Evolutionary conservation across 2,888 invertebrate species (phyloP), one percentile per base, ranked within the genome.

Genomic region (Lasioglossum villosulum): DNA sequence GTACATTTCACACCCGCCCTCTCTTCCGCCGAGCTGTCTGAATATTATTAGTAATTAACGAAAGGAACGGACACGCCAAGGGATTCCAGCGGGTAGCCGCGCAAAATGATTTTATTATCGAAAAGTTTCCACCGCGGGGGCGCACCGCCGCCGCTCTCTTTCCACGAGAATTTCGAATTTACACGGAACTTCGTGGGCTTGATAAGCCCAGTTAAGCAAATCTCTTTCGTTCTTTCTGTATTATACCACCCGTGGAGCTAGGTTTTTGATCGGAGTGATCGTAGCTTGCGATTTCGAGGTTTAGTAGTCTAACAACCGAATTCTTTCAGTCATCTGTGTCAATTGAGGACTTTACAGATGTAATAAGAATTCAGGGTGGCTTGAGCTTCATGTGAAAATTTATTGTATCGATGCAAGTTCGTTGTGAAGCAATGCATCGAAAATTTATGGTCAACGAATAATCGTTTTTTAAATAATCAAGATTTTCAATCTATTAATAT

Each of bases 1-100:
- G 86, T 87, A 87, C 80, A 80, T 85, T 82, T 88, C 80, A 72
- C 82, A 48, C 78, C 80, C 72, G 23, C 73, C 80, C 74, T 75
- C 34, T 16, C 16, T 34, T 4, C 48, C 45, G 39, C 82, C 37
- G 75, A 42, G 74, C 75, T 82, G 92, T 92, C 94, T 94, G 95
- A 95, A 95, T 95, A 94, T 95, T 95, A 95, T 95, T 95, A 95
- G 94, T 95, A 94, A 95, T 95, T 94, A 94, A 93, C 93, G 92
- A 88, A 92, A 93, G 91, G 92, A 92, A 88, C 90, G 84, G 72
- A 82, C 75, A 75, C 74, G 66, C 42, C 48, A 72, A 34, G 71
- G 23, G 30, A 63, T 80, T 48, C 39, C 34, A 10, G 75, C 68
- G 78, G 34, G 6, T 12, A 75, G 56, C 80, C 80, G 75, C 71